Evolutionary conservation across 2,888 invertebrate genomes (phyloP), one percentile per base, ranked within the genome.

Genomic region (Ophion ventricosus): DNA sequence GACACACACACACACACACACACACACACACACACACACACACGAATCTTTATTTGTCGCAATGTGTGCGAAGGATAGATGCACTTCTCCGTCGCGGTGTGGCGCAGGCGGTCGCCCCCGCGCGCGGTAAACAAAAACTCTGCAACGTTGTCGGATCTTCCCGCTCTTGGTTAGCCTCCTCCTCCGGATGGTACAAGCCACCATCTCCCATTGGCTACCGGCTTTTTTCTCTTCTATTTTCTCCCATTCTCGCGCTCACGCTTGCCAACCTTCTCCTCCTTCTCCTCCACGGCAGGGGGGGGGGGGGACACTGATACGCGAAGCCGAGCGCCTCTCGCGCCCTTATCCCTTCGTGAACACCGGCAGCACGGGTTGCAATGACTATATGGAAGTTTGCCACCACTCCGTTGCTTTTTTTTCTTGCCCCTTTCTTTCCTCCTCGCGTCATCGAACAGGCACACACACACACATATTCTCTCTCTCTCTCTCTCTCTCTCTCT

Each of bases 141-240:
- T 89, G 91, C 92, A 90, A 92, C 92, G 92, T 92, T 92, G 92
- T 92, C 92, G 90, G 92, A 91, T 92, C 92, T 92, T 91, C 87
- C 90, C 90, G 91, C 90, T 90, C 88, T 76, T 80, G 85, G 40
- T 35, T 59, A 26, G n/a, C 88, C 87, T 87, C 87, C 87, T 88
- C 87, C 85, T 89, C 72, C 56, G 66, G 69, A 70, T 74, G 73
- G 75, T 66, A 66, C 66, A 20, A 72, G 72, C 85, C 79, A 56
- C 80, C 84, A 77, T 59, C 85, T 87, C 87, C 88, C 86, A 91
- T 91, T 91, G 91, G 91, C 91, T 91, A 89, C 87, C 85, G 89
- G 87, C 90, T 90, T 90, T 92, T 35, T 91, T 91, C 86, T 91
- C 87, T 74, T 89, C 89, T 88, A 89, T 88, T 87, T 89, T 87